Evolutionary conservation across 2,113 vertebrate species (phyloP).

Genomic region (Seriola rivoliana): DNA sequence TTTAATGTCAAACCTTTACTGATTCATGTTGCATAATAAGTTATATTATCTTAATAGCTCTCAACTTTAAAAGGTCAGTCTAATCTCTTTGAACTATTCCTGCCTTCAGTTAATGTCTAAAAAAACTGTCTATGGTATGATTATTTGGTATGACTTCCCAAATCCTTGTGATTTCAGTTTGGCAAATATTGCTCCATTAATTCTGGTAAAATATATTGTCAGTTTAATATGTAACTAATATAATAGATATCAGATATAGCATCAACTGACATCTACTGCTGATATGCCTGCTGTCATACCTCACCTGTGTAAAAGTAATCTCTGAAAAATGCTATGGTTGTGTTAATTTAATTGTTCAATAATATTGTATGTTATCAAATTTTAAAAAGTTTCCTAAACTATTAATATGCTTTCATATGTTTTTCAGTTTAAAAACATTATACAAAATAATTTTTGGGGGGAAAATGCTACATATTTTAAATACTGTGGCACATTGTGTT

Average conservation of each 20-base stretch:
- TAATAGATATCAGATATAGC: background rate
- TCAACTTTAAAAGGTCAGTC: background rate
- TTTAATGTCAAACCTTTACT: too few species aligned
- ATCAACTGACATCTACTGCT: background rate
- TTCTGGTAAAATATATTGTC: too few species aligned
- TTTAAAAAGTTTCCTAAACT: too few species aligned
- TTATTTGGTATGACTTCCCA: background rate
- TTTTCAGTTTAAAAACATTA: too few species aligned
- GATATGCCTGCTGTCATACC: background rate
- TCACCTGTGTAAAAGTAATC: background rate
- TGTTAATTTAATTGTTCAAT: too few species aligned
- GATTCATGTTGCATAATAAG: background rate
- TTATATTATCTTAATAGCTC: background rate
- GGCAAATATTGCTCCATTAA: background rate
- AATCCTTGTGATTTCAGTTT: background rate
- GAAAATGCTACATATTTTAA: too few species aligned
- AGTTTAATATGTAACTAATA: background rate
- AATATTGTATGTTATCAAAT: too few species aligned
- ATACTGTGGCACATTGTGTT: background rate
- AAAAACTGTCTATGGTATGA: background rate
- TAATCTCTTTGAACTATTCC: background rate
- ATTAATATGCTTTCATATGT: too few species aligned
- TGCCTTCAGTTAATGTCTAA: background rate
- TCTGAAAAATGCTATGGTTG: too few species aligned
- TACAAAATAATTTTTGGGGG: too few species aligned